Conservation (phyloP, 2,113 vertebrate species). For the Mormyrus lacerda region DNA sequence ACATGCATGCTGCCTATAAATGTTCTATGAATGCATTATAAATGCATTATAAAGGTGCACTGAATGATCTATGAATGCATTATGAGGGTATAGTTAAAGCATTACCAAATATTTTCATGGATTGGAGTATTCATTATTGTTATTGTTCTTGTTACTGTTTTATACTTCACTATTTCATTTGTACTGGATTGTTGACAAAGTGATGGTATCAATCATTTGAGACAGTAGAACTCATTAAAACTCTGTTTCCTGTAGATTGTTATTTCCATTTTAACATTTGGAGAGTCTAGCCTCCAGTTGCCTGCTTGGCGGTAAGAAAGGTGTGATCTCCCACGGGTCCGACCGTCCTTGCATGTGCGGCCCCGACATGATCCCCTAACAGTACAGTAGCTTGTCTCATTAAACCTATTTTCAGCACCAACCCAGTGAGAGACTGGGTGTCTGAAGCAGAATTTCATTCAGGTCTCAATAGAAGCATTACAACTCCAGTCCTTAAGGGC, state of each 20-base stretch:
- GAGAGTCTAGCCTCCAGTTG: neutral
- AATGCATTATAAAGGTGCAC: no score
- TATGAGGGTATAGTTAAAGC: no score
- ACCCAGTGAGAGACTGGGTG: neutral
- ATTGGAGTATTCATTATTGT: neutral
- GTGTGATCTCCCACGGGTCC: neutral
- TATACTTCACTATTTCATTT: neutral
- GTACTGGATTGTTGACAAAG: neutral
- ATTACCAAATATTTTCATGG: neutral
- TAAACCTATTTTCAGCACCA: neutral
- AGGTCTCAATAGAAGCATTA: neutral
- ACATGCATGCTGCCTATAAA: no score
- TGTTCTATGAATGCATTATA: no score
- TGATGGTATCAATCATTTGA: neutral
- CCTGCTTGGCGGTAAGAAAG: neutral
- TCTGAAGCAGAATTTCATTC: neutral
- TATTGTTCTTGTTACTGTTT: neutral
- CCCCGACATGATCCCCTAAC: neutral
- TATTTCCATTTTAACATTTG: neutral
- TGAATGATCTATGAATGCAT: no score
- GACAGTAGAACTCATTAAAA: neutral
- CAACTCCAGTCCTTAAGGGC: neutral
- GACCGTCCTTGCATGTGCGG: neutral
- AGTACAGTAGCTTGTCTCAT: neutral
- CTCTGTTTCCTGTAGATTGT: neutral